A percentile compares a stretch with the other conserved stretches of the same genome.
Evolutionary conservation across 2,888 invertebrate species (phyloP).

Genomic region (Philhelius pedissequus): DNA sequence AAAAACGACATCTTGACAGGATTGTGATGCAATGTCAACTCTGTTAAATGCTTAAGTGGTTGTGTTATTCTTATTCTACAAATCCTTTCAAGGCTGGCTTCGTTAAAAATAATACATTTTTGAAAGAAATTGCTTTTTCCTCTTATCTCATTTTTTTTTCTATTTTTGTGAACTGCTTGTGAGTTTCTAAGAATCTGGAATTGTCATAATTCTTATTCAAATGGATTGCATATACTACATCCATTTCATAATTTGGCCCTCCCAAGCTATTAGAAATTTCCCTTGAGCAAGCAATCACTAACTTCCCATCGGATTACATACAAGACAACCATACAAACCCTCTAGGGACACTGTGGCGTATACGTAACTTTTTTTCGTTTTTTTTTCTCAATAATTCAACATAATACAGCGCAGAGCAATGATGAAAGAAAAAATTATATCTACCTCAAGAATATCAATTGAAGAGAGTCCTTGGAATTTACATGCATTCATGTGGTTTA

Average conservation of each 20-base stretch:
- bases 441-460: slow-evolving; percentile 45
- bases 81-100: slow-evolving; percentile 13
- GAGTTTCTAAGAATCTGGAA: slow-evolving; percentile 12
- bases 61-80: neutral
- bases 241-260: neutral
- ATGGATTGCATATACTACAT: slow-evolving; percentile 29
- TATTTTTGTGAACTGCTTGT: neutral
- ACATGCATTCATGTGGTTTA: slow-evolving; percentile 59
- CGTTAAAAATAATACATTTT: slow-evolving; percentile 8
- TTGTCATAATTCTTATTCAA: slow-evolving; percentile 38
- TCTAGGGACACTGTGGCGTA: slow-evolving; percentile 27
- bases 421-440: neutral
- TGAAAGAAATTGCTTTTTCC: neutral
- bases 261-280: neutral
- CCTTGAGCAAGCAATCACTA: slow-evolving; percentile 33
- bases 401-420: neutral
- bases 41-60: neutral
- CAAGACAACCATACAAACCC: neutral
- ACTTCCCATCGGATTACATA: slow-evolving; percentile 24
- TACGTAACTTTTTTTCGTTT: slow-evolving; percentile 39
- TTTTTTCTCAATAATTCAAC: neutral
- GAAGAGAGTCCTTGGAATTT: slow-evolving; percentile 55
- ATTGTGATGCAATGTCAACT: slow-evolving; percentile 42
- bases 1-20: slow-evolving; percentile 3
- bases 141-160: neutral